Conservation (phyloP, 2,113 vertebrate species). For the Acanthisitta chloris region DNA sequence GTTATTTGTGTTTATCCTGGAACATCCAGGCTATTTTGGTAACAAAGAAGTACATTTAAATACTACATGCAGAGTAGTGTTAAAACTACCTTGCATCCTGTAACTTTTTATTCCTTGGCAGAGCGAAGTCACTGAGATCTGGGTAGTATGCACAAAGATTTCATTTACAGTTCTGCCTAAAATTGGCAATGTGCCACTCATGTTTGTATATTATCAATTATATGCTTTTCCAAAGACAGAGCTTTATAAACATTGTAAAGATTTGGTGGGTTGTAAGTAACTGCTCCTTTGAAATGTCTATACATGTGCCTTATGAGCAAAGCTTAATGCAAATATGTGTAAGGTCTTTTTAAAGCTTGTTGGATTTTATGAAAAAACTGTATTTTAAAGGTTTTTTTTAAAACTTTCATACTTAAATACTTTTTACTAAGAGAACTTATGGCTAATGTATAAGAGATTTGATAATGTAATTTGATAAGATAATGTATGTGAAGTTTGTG, state of each 20-base stretch:
- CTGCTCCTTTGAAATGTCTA: conserved; percentile 25
- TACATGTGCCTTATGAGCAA: background rate
- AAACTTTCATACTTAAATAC: conserved; percentile 47
- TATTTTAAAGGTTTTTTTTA: conserved; percentile 28
- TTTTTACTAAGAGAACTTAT: conserved; percentile 37
- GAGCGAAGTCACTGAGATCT: background rate
- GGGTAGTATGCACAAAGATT: background rate
- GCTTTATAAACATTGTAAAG: conserved; percentile 15
- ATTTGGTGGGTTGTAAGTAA: conserved; percentile 26
- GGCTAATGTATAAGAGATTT: conserved; percentile 67
- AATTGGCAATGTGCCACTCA: background rate
- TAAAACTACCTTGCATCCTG: background rate
- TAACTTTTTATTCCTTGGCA: background rate
- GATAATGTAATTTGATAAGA: too few species aligned
- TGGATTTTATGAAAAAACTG: conserved; percentile 29
- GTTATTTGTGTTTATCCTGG: background rate
- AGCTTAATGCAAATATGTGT: background rate
- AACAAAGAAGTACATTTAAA: background rate
- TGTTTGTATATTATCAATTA: background rate
- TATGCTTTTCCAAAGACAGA: conserved; percentile 46
- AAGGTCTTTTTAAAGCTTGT: background rate
- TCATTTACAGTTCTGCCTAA: background rate
- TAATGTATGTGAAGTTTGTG: conserved; percentile 25
- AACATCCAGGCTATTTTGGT: background rate
- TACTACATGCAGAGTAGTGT: background rate